Percentiles rank a stretch among this genome's conserved stretches.
These are phyloP conservation scores for Sminthurides aquaticus DNA, from an alignment of 2,888 invertebrate species.

Conservation along the genomic window DNA sequence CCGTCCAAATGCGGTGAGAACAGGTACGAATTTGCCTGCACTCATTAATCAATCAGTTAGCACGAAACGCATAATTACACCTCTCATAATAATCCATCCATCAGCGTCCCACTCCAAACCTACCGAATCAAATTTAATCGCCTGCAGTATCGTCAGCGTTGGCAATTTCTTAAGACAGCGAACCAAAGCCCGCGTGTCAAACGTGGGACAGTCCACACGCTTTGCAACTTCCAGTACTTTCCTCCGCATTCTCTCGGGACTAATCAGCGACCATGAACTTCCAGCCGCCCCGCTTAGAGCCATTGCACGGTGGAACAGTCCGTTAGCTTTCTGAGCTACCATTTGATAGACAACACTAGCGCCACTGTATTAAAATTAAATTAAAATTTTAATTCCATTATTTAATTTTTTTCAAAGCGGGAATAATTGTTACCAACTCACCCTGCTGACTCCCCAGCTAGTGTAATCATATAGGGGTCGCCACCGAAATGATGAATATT, in stretches of 20 bases:
- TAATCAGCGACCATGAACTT: background rate
- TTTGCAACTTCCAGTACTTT: background rate
- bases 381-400: too few relatives aligned
- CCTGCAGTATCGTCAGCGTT: background rate
- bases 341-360: background rate
- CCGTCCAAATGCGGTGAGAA: conserved; percentile 1
- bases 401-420: too few relatives aligned
- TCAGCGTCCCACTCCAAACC: too few relatives aligned
- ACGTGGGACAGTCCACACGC: background rate
- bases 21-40: background rate
- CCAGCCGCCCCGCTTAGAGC: background rate
- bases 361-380: background rate
- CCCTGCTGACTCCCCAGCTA: conserved; percentile 9
- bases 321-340: background rate
- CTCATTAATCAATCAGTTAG: background rate
- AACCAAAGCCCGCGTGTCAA: background rate
- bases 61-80: too few relatives aligned
- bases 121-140: background rate
- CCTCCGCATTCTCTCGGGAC: background rate
- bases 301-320: background rate
- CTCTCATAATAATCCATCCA: too few relatives aligned
- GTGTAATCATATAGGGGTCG: conserved; percentile 1
- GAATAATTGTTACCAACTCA: background rate
- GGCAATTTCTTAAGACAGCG: background rate
- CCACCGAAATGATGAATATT: conserved; percentile 6